These are phyloP conservation scores for Zygothrica quintamaculata DNA, from an alignment of 2,888 invertebrate species.

Conservation along the genomic window DNA sequence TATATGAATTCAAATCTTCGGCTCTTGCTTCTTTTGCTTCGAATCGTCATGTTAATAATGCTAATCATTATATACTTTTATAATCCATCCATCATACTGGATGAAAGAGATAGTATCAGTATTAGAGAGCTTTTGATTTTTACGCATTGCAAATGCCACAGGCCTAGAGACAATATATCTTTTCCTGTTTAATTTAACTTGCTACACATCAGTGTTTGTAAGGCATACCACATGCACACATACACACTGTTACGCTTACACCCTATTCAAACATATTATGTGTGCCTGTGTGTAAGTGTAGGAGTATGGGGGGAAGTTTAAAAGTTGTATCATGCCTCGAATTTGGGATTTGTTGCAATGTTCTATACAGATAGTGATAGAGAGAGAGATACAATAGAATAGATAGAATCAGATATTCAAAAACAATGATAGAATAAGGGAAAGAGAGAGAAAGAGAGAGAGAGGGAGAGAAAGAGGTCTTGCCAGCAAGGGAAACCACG, in stretches of 20 bases:
- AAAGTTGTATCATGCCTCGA: conserved; percentile 74
- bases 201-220: conserved; percentile 67
- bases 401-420: no score
- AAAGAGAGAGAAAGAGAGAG: no score
- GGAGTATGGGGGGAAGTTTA: conserved; percentile 67
- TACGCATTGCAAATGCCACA: conserved; percentile 37
- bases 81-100: not conserved
- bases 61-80: conserved; percentile 40
- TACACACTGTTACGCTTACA: conserved; percentile 13
- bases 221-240: conserved; percentile 39
- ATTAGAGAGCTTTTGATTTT: conserved; percentile 69
- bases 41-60: no score
- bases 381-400: no score
- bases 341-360: conserved; percentile 75
- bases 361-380: conserved; percentile 36
- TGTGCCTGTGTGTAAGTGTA: conserved; percentile 31
- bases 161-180: conserved; percentile 54
- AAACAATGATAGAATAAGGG: no score
- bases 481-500: not conserved
- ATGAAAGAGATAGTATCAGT: not conserved
- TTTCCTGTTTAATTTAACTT: conserved; percentile 58
- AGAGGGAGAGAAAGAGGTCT: no score
- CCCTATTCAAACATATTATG: conserved; percentile 33
- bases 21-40: no score
- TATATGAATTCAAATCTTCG: no score